phyloP scores from a whole-genome alignment of 2,113 vertebrate species.

The Meles meles region DNA sequence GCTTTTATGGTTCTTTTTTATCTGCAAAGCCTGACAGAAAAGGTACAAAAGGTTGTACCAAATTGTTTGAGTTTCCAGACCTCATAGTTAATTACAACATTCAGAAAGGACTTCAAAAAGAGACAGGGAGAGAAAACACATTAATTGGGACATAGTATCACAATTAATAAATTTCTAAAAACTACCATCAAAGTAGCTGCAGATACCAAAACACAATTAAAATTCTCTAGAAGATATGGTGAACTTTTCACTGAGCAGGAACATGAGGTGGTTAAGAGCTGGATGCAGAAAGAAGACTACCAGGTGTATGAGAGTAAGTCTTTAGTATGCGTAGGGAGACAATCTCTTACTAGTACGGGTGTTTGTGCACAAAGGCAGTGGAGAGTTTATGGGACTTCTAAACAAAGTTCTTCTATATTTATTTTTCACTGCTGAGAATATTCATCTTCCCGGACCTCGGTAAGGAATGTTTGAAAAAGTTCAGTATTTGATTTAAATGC shows the following conservation, averaged over 20 bases:
- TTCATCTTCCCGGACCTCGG: neutral
- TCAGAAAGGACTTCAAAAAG: constrained; percentile 3
- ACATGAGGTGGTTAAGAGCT: constrained; percentile 7
- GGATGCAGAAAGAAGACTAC: neutral
- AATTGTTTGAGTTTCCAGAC: neutral
- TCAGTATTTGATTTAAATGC: neutral
- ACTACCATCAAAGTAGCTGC: neutral
- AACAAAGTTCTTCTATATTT: neutral
- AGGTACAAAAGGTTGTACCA: neutral
- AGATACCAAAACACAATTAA: neutral
- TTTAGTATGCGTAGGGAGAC: neutral
- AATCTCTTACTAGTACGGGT: neutral
- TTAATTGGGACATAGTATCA: neutral
- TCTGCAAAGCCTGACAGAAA: neutral
- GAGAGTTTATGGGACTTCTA: neutral
- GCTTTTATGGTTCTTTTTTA: neutral
- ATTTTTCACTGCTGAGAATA: neutral
- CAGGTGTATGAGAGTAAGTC: neutral
- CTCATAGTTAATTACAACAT: neutral
- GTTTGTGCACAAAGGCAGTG: neutral
- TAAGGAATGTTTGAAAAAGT: constrained; percentile 13
- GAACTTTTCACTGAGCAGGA: neutral
- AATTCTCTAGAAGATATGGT: neutral
- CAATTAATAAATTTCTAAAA: constrained; percentile 12
- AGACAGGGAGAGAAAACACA: neutral